Base-by-base conservation (phyloP, 1,140 invertebrate genomes). In the Oedothorax gibbosus region DNA sequence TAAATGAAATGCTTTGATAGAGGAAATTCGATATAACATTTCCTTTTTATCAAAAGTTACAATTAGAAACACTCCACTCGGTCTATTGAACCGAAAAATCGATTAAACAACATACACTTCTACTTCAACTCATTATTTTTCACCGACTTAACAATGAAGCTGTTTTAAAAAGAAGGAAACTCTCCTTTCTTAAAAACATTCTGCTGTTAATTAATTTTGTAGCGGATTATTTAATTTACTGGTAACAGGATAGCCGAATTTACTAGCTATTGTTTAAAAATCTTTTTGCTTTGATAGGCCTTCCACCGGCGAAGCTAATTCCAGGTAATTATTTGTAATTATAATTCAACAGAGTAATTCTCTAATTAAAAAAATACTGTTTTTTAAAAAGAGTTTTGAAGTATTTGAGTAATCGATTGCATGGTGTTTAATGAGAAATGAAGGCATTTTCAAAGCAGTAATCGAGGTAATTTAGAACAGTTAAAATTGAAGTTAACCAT, bases 191-290 rank as follows among this genome's bases (percentile, higher is more conserved):
- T 77, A 62, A 77, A 77, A 77, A 77, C 57, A 77, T 77, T 77
- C 60, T 50, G 7, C 9, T 14, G n/a, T 68, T 79, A 79, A 79
- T 79, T 79, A 79, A 79, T 79, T 79, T 79, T 79, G 77, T 53
- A 20, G 50, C 1, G 49, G 62, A 68, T 79, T 79, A 79, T 79
- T 68, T 79, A 79, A 79, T 79, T 79, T 79, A n/a, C 62, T 5
- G 49, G 77, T 68, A 79, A 79, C 62, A 79, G 65, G 62, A 79
- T 79, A 79, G 50, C 20, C 56, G 9, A 77, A 50, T 77, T 71
- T 75, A 14, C 56, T 18, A 21, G 15, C 72, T 56, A 75, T 75
- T 75, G 56, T 75, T 75, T 75, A 49, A 9, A 35, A 51, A 71
- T 71, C 66, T 73, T 54, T 71, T n/a, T n/a, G n/a, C 51, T 15